Conservation (phyloP, 2,113 vertebrate species). For the Vulpes ferrilata region DNA sequence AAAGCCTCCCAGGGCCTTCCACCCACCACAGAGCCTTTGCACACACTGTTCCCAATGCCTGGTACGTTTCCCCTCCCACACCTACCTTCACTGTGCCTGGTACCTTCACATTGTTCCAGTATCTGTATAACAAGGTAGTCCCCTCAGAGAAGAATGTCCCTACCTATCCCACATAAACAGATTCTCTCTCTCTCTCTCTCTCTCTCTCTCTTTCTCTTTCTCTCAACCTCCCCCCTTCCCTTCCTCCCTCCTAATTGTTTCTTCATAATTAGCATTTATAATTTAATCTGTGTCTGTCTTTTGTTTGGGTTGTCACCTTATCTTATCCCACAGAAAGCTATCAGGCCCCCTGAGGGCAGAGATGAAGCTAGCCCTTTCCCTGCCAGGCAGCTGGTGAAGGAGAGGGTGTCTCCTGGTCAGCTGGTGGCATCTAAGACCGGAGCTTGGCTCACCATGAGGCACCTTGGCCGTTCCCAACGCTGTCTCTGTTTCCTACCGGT, state of each 20-base stretch:
- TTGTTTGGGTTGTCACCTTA: neutral
- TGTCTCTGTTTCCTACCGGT: neutral
- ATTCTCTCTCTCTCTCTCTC: neutral
- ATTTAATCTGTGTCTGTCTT: neutral
- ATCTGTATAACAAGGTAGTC: neutral
- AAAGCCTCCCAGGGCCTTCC: neutral
- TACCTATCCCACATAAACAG: neutral
- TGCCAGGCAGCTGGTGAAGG: neutral
- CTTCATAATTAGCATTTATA: neutral
- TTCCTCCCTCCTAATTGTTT: neutral
- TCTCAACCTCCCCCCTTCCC: neutral
- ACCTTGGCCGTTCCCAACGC: neutral
- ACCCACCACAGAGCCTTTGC: neutral
- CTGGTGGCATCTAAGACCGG: neutral
- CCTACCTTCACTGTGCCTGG: neutral
- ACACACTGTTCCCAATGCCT: neutral
- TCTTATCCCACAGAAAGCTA: neutral
- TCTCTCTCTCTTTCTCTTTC: neutral
- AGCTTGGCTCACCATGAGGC: neutral
- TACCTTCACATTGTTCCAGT: neutral
- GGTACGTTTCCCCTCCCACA: neutral
- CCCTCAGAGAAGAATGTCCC: slow-evolving; percentile 8
- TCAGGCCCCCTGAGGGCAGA: neutral
- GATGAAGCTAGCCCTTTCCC: neutral
- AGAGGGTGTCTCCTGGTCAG: neutral